Evolutionary conservation across 2,888 invertebrate genomes (phyloP), one percentile per base, ranked within the genome.

Genomic region (Cantharis rufa): DNA sequence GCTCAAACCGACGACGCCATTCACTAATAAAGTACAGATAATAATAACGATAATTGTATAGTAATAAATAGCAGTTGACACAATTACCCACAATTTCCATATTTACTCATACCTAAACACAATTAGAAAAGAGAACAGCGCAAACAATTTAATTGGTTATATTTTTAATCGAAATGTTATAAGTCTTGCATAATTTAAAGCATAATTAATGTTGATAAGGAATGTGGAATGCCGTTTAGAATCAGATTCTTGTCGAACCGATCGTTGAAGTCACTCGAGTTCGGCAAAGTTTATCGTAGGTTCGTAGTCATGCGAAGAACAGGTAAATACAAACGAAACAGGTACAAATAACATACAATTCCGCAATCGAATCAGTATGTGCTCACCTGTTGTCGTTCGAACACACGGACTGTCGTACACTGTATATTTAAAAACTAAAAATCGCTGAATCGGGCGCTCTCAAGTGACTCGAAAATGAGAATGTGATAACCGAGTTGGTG

Each of bases 281-380:
- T 66, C 64, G 64, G 64, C 18, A 66, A 66, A 24, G 64, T 66
- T 66, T 66, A 66, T 66, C 64, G 64, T 66, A 18, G 48, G 64
- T 66, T 66, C 64, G 64, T 66, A 21, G 64, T 24, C 64, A 66
- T 66, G 64, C 64, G 64, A 66, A 63, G 64, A 66, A 66, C 64
- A 66, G 64, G 64, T 66, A 66, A 66, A 66, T 66, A 21, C 24
- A 66, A 66, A 24, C 64, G 64, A 18, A 66, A 66, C 64, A 66
- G 64, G 64, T 66, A 66, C 64, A 66, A 66, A 21, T 66, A 66
- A 66, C 64, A 66, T 66, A 21, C 24, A 66, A 66, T 18, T 66
- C 64, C 64, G 64, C 64, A 66, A 66, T 66, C 13, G 64, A 66
- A 66, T 66, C 64, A 66, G 64, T 66, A 66, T 21, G 18, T n/a